Conservation (phyloP, 2,888 invertebrate genomes). For the Trichacis sp. region DNA sequence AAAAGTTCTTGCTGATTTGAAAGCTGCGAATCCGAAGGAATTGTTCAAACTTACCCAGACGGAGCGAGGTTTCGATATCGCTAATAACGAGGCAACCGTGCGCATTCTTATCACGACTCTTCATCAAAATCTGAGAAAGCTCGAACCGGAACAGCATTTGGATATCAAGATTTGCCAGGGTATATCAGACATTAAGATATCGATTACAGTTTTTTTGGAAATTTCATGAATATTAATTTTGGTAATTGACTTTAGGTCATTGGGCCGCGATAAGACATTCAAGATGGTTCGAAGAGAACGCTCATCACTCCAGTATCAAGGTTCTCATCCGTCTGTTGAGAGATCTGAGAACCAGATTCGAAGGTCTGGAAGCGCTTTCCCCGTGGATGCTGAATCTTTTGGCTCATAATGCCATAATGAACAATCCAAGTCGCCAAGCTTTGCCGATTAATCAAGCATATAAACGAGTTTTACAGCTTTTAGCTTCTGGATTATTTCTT, state of each 20-base stretch:
- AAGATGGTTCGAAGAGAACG: conserved; percentile 98
- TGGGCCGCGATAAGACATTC: conserved; percentile 95
- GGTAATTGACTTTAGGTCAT: conserved; percentile 73
- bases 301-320: conserved; percentile 96
- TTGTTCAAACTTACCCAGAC: conserved; percentile 72
- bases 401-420: conserved; percentile 96
- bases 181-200: conserved; percentile 45
- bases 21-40: conserved; percentile 76
- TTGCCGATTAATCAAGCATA: conserved; percentile 91
- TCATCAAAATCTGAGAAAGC: conserved; percentile 91
- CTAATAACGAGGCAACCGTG: conserved; percentile 86
- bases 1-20: conserved; percentile 89
- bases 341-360: conserved; percentile 90
- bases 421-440: conserved; percentile 93
- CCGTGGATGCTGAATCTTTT: conserved; percentile 98
- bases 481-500: conserved; percentile 94
- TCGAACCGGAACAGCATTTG: conserved; percentile 87
- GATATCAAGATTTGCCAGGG: conserved; percentile 72
- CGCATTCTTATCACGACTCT: conserved; percentile 93
- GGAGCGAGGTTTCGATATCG: conserved; percentile 90
- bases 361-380: conserved; percentile 89
- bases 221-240: background rate
- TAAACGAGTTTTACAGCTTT: conserved; percentile 86
- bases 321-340: conserved; percentile 93
- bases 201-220: too few relatives aligned